Percentiles rank a stretch among this genome's conserved stretches.
These are phyloP conservation scores for Gallinago paraguaiae DNA, from an alignment of 2,113 vertebrate species.

Conservation along the genomic window DNA sequence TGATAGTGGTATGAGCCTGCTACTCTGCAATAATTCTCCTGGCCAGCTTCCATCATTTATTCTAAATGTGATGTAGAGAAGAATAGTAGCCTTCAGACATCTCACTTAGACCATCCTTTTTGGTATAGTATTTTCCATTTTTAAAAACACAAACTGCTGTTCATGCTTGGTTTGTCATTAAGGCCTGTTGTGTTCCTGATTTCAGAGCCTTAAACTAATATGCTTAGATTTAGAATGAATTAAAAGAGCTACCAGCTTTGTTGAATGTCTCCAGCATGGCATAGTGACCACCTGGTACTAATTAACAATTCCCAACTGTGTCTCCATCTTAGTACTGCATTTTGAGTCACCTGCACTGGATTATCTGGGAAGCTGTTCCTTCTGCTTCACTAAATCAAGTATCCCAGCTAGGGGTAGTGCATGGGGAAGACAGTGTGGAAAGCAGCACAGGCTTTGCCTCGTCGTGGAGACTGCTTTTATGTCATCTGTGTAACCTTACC, in stretches of 20 bases:
- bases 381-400: not conserved
- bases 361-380: not conserved
- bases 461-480: not conserved
- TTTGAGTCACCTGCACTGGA: not conserved
- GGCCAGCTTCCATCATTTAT: not conserved
- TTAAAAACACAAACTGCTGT: not conserved
- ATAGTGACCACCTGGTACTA: not conserved
- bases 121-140: not conserved
- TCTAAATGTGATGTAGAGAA: not conserved
- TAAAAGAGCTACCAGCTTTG: not conserved
- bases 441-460: not conserved
- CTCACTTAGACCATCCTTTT: not conserved
- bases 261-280: not conserved
- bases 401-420: not conserved
- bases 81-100: not conserved
- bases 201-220: slow-evolving; percentile 23
- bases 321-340: not conserved
- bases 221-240: not conserved
- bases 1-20: not conserved
- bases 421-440: not conserved
- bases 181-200: not conserved
- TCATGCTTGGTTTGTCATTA: not conserved
- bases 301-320: not conserved
- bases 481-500: not conserved
- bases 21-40: not conserved